Conservation (phyloP, 2,113 vertebrate species). For the Charina bottae region DNA sequence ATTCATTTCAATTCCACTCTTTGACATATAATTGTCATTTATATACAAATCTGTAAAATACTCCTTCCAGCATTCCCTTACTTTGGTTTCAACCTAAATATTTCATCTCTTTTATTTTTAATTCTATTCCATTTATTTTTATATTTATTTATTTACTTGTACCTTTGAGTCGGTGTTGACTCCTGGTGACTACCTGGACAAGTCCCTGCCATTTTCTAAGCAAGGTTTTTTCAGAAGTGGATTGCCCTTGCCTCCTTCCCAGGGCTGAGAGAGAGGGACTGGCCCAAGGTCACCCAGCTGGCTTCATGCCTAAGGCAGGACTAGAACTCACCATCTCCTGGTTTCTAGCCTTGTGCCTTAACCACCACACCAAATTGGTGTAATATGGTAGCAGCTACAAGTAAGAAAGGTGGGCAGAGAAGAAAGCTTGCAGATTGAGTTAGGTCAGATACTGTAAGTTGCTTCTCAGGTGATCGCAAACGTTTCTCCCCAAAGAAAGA, state of each 20-base stretch:
- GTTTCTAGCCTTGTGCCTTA: neutral
- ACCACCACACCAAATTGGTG: neutral
- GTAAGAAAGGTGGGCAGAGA: neutral
- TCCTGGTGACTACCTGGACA: neutral
- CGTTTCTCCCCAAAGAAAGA: no score
- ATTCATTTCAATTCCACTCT: no score
- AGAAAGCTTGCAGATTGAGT: neutral
- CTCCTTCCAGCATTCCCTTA: no score
- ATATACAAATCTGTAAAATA: no score
- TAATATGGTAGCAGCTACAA: neutral
- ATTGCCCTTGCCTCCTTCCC: neutral
- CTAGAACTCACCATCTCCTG: neutral
- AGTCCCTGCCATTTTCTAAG: neutral
- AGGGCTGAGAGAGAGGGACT: neutral
- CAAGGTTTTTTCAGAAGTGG: neutral
- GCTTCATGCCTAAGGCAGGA: neutral
- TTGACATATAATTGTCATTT: no score
- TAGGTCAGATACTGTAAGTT: neutral
- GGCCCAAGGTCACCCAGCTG: neutral
- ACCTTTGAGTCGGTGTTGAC: neutral
- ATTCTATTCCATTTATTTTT: no score
- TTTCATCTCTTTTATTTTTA: neutral
- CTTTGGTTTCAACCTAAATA: no score
- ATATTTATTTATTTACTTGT: neutral
- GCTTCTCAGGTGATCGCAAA: no score